These are phyloP conservation scores for Eilema caniola DNA, from an alignment of 2,888 invertebrate genomes.

Conservation along the genomic window DNA sequence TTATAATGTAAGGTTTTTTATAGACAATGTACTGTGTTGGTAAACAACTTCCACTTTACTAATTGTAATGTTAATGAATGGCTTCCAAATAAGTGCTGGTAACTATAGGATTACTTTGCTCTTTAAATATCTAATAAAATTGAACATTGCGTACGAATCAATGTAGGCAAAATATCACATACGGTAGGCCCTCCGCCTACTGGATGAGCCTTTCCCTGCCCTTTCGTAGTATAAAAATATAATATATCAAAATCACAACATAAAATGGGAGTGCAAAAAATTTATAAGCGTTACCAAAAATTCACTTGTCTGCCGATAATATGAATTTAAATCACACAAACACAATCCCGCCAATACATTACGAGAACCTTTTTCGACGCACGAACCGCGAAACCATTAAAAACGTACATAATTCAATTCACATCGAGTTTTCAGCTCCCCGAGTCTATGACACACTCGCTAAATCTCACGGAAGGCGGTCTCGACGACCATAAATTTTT, in stretches of 20 bases:
- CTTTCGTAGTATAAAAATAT: conserved; percentile 18
- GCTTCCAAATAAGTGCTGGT: neutral
- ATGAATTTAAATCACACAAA: conserved; percentile 72
- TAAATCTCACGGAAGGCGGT: conserved; percentile 86
- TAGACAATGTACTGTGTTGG: too few relatives aligned
- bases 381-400: conserved; percentile 76
- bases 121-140: too few relatives aligned
- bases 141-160: too few relatives aligned
- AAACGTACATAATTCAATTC: conserved; percentile 80
- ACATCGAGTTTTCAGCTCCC: conserved; percentile 77
- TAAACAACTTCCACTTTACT: too few relatives aligned
- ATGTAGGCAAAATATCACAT: neutral
- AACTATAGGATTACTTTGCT: neutral
- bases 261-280: conserved; percentile 29
- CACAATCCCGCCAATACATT: conserved; percentile 74
- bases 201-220: neutral
- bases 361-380: conserved; percentile 66
- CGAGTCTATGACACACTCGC: conserved; percentile 84
- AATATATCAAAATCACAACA: conserved; percentile 27
- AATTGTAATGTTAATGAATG: too few relatives aligned
- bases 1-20: too few relatives aligned
- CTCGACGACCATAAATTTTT: conserved; percentile 81
- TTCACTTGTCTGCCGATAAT: conserved; percentile 60
- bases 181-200: neutral
- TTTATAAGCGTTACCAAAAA: conserved; percentile 46